A percentile compares a stretch with the other conserved stretches of the same genome.
These are phyloP conservation scores for Notothenia coriiceps DNA, from an alignment of 2,113 vertebrate species.

Conservation along the genomic window DNA sequence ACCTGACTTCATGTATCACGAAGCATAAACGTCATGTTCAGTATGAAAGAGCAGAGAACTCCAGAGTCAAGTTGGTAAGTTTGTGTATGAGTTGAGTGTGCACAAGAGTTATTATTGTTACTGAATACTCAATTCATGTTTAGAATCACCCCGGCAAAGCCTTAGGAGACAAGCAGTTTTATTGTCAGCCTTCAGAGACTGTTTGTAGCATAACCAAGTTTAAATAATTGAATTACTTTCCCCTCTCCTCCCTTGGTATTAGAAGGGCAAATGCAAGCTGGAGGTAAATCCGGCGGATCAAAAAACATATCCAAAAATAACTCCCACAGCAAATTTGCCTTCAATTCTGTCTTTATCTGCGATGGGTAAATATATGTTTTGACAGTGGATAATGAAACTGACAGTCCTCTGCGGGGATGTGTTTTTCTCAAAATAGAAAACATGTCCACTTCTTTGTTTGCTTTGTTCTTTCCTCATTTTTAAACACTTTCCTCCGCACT, in stretches of 20 bases:
- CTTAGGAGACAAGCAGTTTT: conserved; percentile 56
- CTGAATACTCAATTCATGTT: conserved; percentile 50
- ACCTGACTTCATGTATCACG: neutral
- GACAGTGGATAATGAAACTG: conserved; percentile 71
- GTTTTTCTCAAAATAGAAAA: conserved; percentile 64
- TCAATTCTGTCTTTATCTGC: conserved; percentile 54
- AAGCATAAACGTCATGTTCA: neutral
- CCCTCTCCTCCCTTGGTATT: conserved; percentile 63
- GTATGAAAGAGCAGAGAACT: neutral
- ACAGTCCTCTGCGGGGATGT: conserved; percentile 69
- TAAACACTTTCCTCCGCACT: conserved; percentile 25
- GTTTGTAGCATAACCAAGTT: conserved; percentile 77
- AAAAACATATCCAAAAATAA: conserved; percentile 79
- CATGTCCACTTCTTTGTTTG: conserved; percentile 39
- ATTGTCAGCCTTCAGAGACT: conserved; percentile 74
- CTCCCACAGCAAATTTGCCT: conserved; percentile 61
- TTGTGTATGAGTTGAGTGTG: conserved; percentile 17
- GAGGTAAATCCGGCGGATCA: conserved; percentile 75
- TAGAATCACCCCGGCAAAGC: conserved; percentile 30
- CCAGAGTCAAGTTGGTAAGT: conserved; percentile 27
- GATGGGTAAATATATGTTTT: conserved; percentile 74
- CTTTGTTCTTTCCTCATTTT: conserved; percentile 19
- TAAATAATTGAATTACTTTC: conserved; percentile 77
- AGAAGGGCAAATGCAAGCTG: conserved; percentile 62
- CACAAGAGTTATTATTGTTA: conserved; percentile 49